Evolutionary conservation across 2,113 vertebrate species (phyloP).

Genomic region (Varanus komodoensis): DNA sequence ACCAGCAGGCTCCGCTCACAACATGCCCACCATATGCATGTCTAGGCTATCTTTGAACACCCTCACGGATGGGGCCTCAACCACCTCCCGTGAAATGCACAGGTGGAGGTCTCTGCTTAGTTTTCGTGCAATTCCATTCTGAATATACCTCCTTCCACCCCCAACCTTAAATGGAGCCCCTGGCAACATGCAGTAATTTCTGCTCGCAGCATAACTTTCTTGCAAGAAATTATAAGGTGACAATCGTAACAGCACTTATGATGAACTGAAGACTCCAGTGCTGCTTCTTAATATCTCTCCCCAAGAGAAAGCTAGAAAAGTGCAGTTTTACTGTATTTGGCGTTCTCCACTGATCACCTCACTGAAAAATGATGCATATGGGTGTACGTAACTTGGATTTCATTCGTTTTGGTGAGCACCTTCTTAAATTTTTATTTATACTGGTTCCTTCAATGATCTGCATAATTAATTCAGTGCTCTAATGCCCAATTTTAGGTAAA

Average conservation of each 20-base stretch:
- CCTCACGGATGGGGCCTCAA: no score
- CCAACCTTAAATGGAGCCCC: background rate
- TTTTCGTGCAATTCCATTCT: background rate
- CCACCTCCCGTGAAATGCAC: background rate
- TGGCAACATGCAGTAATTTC: background rate
- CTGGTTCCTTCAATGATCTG: background rate
- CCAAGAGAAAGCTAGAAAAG: background rate
- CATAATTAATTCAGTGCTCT: background rate
- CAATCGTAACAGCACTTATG: background rate
- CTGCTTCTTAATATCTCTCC: background rate
- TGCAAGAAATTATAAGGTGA: background rate
- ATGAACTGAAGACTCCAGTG: background rate
- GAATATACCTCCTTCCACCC: no score
- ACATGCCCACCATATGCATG: no score
- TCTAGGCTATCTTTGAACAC: no score
- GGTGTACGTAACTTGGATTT: background rate
- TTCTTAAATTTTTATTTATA: background rate
- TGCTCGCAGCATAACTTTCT: background rate
- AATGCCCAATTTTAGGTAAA: constrained; percentile 17
- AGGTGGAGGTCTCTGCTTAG: background rate
- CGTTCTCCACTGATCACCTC: background rate
- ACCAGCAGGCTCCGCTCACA: no score
- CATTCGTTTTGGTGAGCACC: constrained; percentile 1
- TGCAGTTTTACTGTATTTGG: background rate
- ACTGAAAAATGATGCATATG: background rate